Evolutionary conservation across 2,888 invertebrate species (phyloP), one percentile per base, ranked within the genome.

Genomic region (Fissipunctia ypsillon): DNA sequence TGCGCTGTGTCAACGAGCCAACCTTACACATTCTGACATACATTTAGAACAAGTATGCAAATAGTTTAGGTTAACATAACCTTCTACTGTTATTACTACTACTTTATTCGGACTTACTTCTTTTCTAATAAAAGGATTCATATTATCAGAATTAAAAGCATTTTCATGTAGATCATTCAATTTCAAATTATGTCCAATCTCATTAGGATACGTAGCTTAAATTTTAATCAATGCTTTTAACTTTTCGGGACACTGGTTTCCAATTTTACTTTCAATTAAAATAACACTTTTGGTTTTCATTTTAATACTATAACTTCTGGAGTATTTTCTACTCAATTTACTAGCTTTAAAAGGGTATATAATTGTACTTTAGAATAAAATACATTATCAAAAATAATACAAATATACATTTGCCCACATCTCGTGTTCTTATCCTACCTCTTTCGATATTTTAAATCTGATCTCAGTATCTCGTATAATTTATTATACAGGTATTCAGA

Each of bases 21-120:
- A 82, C 81, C 84, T 83, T 83, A 78, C 66, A 79, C 56, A 38
- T 76, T 61, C 66, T 65, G 54, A 59, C 64, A 61, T 60, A 76
- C 50, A 81, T 69, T 69, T 76, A 59, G 43, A 66, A 75, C 69
- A 67, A 75, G 50, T 57, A 72, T 57, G 50, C 54, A 31, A 76
- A 73, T 74, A 76, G 57, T 70, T 70, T 54, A 38, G 25, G 45
- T 59, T 41, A 78, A 59, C 64, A 59, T 52, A 57, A 28, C 28
- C 25, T 48, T n/a, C 14, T 69, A 73, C 31, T 72, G 64, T 60
- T 77, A 60, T 56, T 48, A 74, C 57, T 56, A 28, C 4, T 66
- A 25, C 10, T 48, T 28, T 22, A 60, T 54, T 41, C 3, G 1
- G 14, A 16, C n/a, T 38, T 28, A 25, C 28, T 28, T 38, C 10